These are phyloP conservation scores for Dermochelys coriacea DNA, from an alignment of 2,797 vertebrate species.

Conservation along the genomic window DNA sequence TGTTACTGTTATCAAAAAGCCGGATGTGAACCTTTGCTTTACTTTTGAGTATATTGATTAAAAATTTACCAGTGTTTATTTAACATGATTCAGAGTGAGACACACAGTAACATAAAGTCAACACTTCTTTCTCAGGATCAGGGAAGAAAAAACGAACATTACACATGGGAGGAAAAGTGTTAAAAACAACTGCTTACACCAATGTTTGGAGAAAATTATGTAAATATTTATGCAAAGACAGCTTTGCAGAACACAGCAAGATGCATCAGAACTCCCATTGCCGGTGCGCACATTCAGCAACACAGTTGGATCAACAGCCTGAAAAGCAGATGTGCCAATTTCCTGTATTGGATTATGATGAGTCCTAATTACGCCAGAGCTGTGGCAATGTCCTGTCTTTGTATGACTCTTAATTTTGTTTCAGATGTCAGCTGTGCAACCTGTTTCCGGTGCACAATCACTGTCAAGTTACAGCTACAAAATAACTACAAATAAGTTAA, in stretches of 20 bases:
- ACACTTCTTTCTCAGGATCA: slow-evolving; percentile 11
- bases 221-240: slow-evolving; percentile 75
- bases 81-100: not conserved
- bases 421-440: slow-evolving; percentile 71
- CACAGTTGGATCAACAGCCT: slow-evolving; percentile 74
- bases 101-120: not conserved
- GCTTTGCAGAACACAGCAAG: slow-evolving; percentile 69
- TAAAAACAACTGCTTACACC: slow-evolving; percentile 63
- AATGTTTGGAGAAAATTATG: slow-evolving; percentile 69
- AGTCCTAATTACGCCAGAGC: slow-evolving; percentile 81
- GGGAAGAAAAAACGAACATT: slow-evolving; percentile 33
- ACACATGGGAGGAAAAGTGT: slow-evolving; percentile 61
- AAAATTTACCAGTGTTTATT: not conserved
- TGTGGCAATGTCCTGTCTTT: slow-evolving; percentile 78
- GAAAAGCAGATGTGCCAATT: slow-evolving; percentile 86
- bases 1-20: rapidly evolving
- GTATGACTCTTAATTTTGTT: slow-evolving; percentile 78
- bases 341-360: slow-evolving; percentile 83
- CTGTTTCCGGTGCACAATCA: slow-evolving; percentile 51
- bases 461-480: slow-evolving; percentile 47
- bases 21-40: not conserved
- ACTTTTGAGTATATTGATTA: not conserved
- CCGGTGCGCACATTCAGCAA: slow-evolving; percentile 62
- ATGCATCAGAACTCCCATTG: slow-evolving; percentile 63
- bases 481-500: slow-evolving; percentile 56